Conservation (phyloP, 2,888 invertebrate species). For the Fragum sueziense region DNA sequence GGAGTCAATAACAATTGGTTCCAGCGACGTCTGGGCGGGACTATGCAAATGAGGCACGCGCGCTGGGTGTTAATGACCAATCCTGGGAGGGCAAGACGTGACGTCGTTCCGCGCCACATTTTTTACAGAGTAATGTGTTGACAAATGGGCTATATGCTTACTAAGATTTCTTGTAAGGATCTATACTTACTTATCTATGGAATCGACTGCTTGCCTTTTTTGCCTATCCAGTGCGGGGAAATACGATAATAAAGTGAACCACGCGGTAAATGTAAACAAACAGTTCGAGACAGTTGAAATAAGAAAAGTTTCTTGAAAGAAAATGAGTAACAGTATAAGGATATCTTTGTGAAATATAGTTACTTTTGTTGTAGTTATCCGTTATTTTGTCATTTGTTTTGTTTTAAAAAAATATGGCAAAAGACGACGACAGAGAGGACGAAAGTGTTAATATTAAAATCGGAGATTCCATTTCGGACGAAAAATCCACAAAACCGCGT, state of each 20-base stretch:
- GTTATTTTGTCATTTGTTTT: no score
- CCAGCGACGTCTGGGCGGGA: slow-evolving; percentile 46
- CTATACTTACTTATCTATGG: slow-evolving; percentile 17
- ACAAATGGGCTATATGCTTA: slow-evolving; percentile 38
- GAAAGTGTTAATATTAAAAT: neutral
- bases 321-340: no score
- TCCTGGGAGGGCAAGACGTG: slow-evolving; percentile 30
- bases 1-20: slow-evolving; percentile 52
- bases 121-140: slow-evolving; percentile 36
- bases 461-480: neutral
- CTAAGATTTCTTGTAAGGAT: slow-evolving; percentile 25
- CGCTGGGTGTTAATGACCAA: slow-evolving; percentile 36
- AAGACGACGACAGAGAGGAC: slow-evolving; percentile 7
- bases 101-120: slow-evolving; percentile 60
- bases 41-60: slow-evolving; percentile 42
- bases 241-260: slow-evolving; percentile 16
- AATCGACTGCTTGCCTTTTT: slow-evolving; percentile 5
- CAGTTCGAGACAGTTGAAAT: no score
- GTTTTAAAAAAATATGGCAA: slow-evolving; percentile 41
- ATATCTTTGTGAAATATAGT: no score
- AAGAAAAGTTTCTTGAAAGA: no score
- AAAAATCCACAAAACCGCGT: slow-evolving; percentile 43
- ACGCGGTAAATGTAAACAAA: neutral
- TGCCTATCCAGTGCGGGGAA: neutral
- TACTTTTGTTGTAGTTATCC: neutral